phyloP scores from a whole-genome alignment of 2,888 invertebrate species.

The Salpingus planirostris region DNA sequence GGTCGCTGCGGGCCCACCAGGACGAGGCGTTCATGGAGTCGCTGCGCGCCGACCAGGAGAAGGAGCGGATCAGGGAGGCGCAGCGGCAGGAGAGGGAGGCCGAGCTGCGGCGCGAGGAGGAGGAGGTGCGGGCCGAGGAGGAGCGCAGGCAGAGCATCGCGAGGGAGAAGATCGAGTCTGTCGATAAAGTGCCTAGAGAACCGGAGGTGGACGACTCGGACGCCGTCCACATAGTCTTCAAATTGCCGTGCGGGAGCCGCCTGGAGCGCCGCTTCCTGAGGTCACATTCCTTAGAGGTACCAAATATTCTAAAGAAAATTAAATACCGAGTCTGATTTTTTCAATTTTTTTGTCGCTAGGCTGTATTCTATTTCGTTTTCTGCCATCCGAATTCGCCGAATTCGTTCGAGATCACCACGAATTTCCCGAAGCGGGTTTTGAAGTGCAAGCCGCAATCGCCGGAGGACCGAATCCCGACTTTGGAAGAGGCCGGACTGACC shows the following conservation, averaged over 20 bases:
- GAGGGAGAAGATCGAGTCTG: slow-evolving; percentile 57
- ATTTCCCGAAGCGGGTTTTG: slow-evolving; percentile 84
- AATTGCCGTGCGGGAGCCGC: slow-evolving; percentile 81
- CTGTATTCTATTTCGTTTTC: slow-evolving; percentile 90
- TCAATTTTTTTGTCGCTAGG: slow-evolving; percentile 50
- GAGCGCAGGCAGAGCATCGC: slow-evolving; percentile 48
- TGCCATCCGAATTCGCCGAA: slow-evolving; percentile 89
- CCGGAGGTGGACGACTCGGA: slow-evolving; percentile 61
- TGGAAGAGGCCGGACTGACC: slow-evolving; percentile 73
- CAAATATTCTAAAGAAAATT: background rate
- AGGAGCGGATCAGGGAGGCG: slow-evolving; percentile 65
- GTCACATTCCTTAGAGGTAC: slow-evolving; percentile 73
- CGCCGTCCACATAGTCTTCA: slow-evolving; percentile 78
- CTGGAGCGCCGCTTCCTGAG: slow-evolving; percentile 80
- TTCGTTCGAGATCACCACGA: slow-evolving; percentile 90
- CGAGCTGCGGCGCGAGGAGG: slow-evolving; percentile 40
- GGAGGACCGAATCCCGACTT: slow-evolving; percentile 46
- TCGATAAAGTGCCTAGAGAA: slow-evolving; percentile 61
- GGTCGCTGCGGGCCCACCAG: slow-evolving; percentile 80
- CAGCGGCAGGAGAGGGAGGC: slow-evolving; percentile 48
- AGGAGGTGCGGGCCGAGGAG: slow-evolving; percentile 42
- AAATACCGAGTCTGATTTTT: background rate
- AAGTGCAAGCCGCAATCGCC: slow-evolving; percentile 48
- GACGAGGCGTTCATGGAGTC: slow-evolving; percentile 92
- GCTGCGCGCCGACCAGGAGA: slow-evolving; percentile 87